Base-by-base conservation (phyloP, 2,888 invertebrate genomes). In the Baronia brevicornis region DNA sequence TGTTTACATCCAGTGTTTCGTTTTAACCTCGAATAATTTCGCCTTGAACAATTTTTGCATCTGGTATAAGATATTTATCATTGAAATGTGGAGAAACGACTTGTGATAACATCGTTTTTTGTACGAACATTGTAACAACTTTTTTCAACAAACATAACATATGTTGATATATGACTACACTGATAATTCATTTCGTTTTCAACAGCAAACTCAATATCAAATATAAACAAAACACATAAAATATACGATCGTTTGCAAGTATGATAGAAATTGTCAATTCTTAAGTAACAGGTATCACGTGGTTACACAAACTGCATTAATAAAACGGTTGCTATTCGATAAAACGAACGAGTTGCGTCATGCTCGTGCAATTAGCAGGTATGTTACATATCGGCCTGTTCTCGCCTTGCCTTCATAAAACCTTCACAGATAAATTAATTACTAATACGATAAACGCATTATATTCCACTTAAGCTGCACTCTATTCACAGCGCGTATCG, bases 401-500 rank as follows among this genome's bases (percentile, higher is more conserved):
- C 38, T 34, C 37, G 29, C 34, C 11, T 51, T 48, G 54, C 57
- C 59, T 58, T 61, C 60, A 51, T 60, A 59, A 61, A 65, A 66
- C 61, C 62, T 67, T 72, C 60, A 60, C 53, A 45, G 56, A 51
- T 54, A 57, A 65, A 45, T 69, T 73, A 73, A 70, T 71, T 65
- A 64, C 53, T 47, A 48, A 53, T 55, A 54, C 56, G 54, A 63
- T 63, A 63, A 52, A 54, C 51, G 44, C 43, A 50, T 50, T 44
- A 51, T 54, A 48, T 66, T 64, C 62, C 67, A 61, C 43, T 60
- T 73, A 67, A 67, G 69, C 67, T 61, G 64, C 52, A 43, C 55
- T 52, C 52, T 66, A 65, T 69, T 69, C 68, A 58, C 54, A 54
- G 49, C 57, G 55, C 52, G 66, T 71, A 74, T 74, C 54, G 72